Percentiles rank a stretch among this genome's conserved stretches.
Evolutionary conservation across 2,113 vertebrate species (phyloP).

Genomic region (Clinocottus analis): DNA sequence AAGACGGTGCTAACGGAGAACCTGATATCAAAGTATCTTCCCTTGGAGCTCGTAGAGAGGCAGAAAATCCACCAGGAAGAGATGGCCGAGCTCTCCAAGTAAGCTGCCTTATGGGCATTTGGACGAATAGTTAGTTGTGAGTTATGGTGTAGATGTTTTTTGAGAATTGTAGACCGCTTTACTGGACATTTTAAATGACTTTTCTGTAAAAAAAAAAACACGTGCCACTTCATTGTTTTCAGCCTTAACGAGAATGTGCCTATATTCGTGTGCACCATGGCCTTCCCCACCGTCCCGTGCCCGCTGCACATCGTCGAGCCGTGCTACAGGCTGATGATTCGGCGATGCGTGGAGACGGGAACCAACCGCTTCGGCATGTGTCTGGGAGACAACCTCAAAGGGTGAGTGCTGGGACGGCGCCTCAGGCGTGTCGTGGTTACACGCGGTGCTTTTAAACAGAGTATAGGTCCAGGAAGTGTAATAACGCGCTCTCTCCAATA

Average conservation of each 20-base stretch:
- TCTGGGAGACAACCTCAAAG: conserved; percentile 88
- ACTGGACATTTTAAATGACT: not conserved
- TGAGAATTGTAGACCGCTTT: not conserved
- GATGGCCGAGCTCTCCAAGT: conserved; percentile 95
- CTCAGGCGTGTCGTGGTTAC: not conserved
- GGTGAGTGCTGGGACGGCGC: conserved; percentile 62
- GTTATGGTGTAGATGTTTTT: not conserved
- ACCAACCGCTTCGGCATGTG: conserved; percentile 95
- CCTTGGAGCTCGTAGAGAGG: conserved; percentile 89
- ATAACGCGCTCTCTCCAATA: not conserved
- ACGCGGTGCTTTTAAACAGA: not conserved
- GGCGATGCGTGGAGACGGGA: conserved; percentile 93
- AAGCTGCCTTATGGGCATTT: conserved; percentile 43
- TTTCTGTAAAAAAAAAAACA: not conserved
- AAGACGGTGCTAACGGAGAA: conserved; percentile 91
- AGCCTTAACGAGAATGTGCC: conserved; percentile 95
- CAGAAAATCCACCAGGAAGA: conserved; percentile 90
- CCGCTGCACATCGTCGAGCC: conserved; percentile 94
- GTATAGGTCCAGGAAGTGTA: not conserved
- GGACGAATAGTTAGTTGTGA: not conserved
- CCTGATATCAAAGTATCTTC: conserved; percentile 90
- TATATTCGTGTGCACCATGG: conserved; percentile 95
- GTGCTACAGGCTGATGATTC: conserved; percentile 92
- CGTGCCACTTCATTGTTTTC: not conserved
- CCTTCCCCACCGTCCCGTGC: conserved; percentile 94